Evolutionary conservation across 2,797 vertebrate genomes (phyloP).

Genomic region (Merluccius polli): DNA sequence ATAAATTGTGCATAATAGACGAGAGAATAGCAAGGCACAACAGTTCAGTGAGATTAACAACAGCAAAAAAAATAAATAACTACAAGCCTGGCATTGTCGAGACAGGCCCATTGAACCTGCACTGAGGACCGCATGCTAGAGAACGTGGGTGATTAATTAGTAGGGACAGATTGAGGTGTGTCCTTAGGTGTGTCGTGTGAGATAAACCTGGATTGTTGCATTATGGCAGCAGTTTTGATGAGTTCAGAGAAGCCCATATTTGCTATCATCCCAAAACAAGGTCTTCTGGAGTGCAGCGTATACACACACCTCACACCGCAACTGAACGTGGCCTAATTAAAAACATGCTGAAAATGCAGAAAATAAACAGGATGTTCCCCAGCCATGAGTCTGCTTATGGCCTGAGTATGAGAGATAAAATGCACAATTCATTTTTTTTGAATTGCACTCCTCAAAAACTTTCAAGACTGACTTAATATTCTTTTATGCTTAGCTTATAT

Average conservation of each 20-base stretch:
- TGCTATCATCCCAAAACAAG: conserved; percentile 34
- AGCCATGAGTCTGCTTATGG: conserved; percentile 21
- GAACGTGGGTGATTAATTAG: conserved; percentile 59
- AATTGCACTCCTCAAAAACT: conserved; percentile 32
- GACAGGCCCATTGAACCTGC: conserved; percentile 54
- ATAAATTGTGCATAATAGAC: not conserved
- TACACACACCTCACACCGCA: conserved; percentile 26
- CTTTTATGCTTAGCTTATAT: conserved; percentile 22
- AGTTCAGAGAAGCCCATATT: conserved; percentile 32
- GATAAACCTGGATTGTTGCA: conserved; percentile 44
- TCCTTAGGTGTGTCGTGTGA: conserved; percentile 54
- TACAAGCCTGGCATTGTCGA: conserved; percentile 34
- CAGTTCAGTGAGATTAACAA: conserved; percentile 26
- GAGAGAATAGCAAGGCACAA: not conserved
- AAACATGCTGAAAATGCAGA: conserved; percentile 56
- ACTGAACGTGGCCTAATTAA: conserved; percentile 47
- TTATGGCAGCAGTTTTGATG: conserved; percentile 48
- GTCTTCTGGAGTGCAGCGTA: conserved; percentile 33
- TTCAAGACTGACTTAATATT: conserved; percentile 39
- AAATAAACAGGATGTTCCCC: conserved; percentile 31
- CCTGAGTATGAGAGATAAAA: conserved; percentile 35
- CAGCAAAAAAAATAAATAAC: conserved; percentile 27
- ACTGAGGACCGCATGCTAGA: conserved; percentile 35
- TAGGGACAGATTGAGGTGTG: conserved; percentile 59
- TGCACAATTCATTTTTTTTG: conserved; percentile 36